These are phyloP conservation scores for Scomberomorus guttatus DNA, from an alignment of 2,797 vertebrate species.

Conservation along the genomic window DNA sequence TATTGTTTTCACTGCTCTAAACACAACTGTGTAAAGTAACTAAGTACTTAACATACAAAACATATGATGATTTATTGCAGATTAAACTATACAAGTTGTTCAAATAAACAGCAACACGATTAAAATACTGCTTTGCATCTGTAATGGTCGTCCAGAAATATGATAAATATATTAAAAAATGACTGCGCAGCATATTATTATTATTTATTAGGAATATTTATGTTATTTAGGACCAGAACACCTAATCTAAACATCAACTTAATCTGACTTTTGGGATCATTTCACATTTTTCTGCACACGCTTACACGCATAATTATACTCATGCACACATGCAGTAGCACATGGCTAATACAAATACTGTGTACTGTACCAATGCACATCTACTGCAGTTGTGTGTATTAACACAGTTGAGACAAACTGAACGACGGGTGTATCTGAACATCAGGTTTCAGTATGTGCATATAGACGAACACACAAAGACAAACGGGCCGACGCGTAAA, in stretches of 20 bases:
- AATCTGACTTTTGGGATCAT: background rate
- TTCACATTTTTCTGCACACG: background rate
- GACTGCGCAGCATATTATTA: no score
- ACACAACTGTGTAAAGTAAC: no score
- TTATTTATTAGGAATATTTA: no score
- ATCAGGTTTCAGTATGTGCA: no score
- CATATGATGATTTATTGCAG: no score
- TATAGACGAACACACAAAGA: background rate
- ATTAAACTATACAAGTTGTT: no score
- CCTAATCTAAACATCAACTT: no score
- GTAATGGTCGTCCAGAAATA: no score
- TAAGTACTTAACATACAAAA: background rate
- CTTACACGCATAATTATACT: background rate
- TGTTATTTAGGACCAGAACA: no score
- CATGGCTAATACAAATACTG: background rate
- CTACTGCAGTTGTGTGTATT: background rate
- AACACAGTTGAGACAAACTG: background rate
- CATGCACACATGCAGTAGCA: background rate
- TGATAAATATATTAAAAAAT: no score
- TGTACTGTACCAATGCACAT: background rate
- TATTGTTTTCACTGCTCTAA: background rate
- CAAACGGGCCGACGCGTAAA: background rate
- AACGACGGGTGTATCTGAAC: background rate
- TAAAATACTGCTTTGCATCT: no score
- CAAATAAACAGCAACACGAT: no score